Evolutionary conservation across 2,113 vertebrate species (phyloP), one percentile per base, ranked within the genome.

Genomic region (Stegostoma tigrinum): DNA sequence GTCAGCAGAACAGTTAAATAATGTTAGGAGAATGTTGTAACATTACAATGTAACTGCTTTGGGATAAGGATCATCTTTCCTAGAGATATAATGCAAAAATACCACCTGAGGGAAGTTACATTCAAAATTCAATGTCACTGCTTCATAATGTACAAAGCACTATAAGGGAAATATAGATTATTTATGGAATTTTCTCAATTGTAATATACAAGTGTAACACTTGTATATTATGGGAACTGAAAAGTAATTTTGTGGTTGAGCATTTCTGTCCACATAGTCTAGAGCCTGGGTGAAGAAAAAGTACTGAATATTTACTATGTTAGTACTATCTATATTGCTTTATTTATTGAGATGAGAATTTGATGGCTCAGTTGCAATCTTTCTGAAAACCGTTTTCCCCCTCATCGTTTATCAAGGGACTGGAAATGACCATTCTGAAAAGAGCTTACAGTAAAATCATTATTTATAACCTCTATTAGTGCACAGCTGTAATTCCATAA

Each of bases 271-370:
- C 94, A 72, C 52, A 95, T 72, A 42, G 68, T 95, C 94, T 95
- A 72, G 67, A 95, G 67, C 52, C 68, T 70, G 94, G 48, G 68
- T 30, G 42, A 95, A 52, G 42, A 75, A 48, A 52, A 72, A 95
- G 66, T 52, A 70, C 94, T 95, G 94, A 95, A 95, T 95, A 95
- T 95, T 95, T 95, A 95, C 94, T 52, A 95, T 95, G 94, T 95
- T 95, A 95, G 94, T 95, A 95, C 94, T 95, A 75, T 48, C 94
- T 95, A 95, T 95, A 95, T 95, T 95, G 68, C 94, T 95, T 95
- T 95, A 95, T 95, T 95, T 95, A 95, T 95, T 95, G 94, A 95
- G 94, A 95, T 95, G 94, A 95, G 94, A 70, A 95, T 95, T 95
- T 95, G 94, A 95, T 95, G 94, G 94, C 94, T 75, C 94, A 75